A percentile compares a stretch with the other conserved stretches of the same genome.
phyloP scores from a whole-genome alignment of 2,888 invertebrate species.

The Acutogordius australiensis region DNA sequence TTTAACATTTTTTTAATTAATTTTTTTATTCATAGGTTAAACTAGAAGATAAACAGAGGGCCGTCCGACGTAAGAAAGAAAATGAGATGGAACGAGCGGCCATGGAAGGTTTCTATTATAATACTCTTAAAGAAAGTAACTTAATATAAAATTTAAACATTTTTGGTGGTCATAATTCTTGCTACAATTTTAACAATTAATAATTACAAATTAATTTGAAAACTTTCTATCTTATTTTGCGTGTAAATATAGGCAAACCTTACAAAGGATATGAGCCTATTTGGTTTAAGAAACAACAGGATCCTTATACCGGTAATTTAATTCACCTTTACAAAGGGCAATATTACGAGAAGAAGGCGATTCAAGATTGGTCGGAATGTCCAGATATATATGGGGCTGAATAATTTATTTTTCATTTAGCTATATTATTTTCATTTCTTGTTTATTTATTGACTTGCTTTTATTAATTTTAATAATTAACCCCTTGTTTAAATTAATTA shows the following conservation, averaged over 20 bases:
- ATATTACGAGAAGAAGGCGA: conserved; percentile 70
- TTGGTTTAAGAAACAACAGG: conserved; percentile 63
- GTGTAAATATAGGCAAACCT: conserved; percentile 34
- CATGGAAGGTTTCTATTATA: conserved; percentile 26
- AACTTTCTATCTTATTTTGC: too few relatives aligned
- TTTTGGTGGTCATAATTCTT: too few relatives aligned
- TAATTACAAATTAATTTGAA: neutral
- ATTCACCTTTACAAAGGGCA: conserved; percentile 48
- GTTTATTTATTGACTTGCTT: too few relatives aligned
- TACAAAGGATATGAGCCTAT: conserved; percentile 44
- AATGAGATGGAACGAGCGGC: conserved; percentile 38
- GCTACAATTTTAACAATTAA: neutral
- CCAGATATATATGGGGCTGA: conserved; percentile 44
- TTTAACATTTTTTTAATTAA: neutral
- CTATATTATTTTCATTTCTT: too few relatives aligned
- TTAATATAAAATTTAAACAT: neutral
- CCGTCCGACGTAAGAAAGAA: conserved; percentile 44
- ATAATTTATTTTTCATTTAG: neutral
- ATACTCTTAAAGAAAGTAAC: too few relatives aligned
- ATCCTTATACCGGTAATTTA: conserved; percentile 33
- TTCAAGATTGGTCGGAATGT: conserved; percentile 57
- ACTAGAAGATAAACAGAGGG: conserved; percentile 79
- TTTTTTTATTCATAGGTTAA: conserved; percentile 26
- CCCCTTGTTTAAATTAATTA: too few relatives aligned
- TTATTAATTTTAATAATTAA: too few relatives aligned